These are phyloP conservation scores for Drosophila acutilabella DNA, from an alignment of 2,888 invertebrate genomes.

Conservation along the genomic window DNA sequence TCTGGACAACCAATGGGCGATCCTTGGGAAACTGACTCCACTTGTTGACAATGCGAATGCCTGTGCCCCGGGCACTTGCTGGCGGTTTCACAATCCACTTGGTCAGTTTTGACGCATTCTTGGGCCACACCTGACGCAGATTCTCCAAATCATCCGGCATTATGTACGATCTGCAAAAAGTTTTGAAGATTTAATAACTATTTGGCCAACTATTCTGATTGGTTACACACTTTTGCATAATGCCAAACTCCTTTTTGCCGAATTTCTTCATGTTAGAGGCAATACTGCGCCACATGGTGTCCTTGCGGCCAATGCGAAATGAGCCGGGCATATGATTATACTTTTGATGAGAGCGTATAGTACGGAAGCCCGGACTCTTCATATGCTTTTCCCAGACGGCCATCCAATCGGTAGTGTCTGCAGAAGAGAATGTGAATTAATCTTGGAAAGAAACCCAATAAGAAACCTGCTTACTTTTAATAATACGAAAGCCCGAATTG, in stretches of 20 bases:
- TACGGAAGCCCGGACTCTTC: slow-evolving; percentile 95
- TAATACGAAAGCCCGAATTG: slow-evolving; percentile 94
- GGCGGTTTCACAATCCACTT: slow-evolving; percentile 99
- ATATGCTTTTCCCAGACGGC: slow-evolving; percentile 99
- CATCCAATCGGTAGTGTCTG: slow-evolving; percentile 95
- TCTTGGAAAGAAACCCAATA: not conserved
- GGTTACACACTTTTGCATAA: slow-evolving; percentile 89
- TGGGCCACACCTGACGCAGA: slow-evolving; percentile 95
- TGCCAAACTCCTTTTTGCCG: slow-evolving; percentile 91
- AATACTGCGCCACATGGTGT: slow-evolving; percentile 95
- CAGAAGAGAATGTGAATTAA: not conserved
- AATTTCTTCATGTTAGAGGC: slow-evolving; percentile 86
- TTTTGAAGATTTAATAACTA: not conserved
- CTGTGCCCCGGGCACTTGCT: slow-evolving; percentile 97
- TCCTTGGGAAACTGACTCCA: slow-evolving; percentile 98
- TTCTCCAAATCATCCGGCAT: slow-evolving; percentile 94
- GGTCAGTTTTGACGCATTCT: slow-evolving; percentile 90
- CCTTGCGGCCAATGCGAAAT: slow-evolving; percentile 98
- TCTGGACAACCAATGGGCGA: slow-evolving; percentile 95
- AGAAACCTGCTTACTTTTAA: slow-evolving; percentile 88
- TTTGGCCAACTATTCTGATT: not conserved
- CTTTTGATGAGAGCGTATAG: slow-evolving; percentile 95
- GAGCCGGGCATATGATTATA: slow-evolving; percentile 99
- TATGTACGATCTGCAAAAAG: slow-evolving; percentile 90
- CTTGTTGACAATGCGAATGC: slow-evolving; percentile 96